Evolutionary conservation across 2,888 invertebrate genomes (phyloP), one percentile per base, ranked within the genome.

Genomic region (Antitype chi): DNA sequence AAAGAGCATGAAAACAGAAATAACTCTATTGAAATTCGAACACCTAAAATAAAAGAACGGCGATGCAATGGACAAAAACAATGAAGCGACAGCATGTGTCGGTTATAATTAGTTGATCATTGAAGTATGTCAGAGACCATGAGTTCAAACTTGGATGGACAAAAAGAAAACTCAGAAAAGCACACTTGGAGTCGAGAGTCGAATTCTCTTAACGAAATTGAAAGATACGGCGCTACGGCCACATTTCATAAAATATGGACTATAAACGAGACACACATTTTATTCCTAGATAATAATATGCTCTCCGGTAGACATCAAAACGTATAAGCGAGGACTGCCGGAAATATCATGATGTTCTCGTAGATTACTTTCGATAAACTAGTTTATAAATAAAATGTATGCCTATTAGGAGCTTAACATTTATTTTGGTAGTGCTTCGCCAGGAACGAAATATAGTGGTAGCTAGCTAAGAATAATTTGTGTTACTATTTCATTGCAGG

Each of bases 401-500:
- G 62, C 73, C 55, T 68, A 73, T 82, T 82, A 81, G 43, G 57
- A 82, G 82, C 75, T 82, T 71, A 74, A 60, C 60, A 69, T 79
- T 79, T 79, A 82, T 82, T 82, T 82, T 64, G 64, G 69, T 72
- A 67, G 55, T 57, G 62, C 63, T 80, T 70, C 66, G 38, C 55
- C 47, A 78, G 78, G n/a, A 67, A 62, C 70, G 62, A 67, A 23
- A 74, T 47, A 59, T 23, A 66, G 38, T 25, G n/a, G 43, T 67
- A 47, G 43, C 11, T 47, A 38, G 49, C 52, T 69, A 52, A 68
- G 20, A 76, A 70, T 70, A 62, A 75, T 43, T 43, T 38, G 11
- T 17, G 15, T 43, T 74, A 32, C 1, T 60, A 52, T 68, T 64
- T 70, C 28, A 80, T 94, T 93, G 32, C 93, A 96, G 96, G 96